A percentile compares a stretch with the other conserved stretches of the same genome.
These are phyloP conservation scores for Neogobius melanostomus DNA, from an alignment of 2,113 vertebrate species.

Conservation along the genomic window DNA sequence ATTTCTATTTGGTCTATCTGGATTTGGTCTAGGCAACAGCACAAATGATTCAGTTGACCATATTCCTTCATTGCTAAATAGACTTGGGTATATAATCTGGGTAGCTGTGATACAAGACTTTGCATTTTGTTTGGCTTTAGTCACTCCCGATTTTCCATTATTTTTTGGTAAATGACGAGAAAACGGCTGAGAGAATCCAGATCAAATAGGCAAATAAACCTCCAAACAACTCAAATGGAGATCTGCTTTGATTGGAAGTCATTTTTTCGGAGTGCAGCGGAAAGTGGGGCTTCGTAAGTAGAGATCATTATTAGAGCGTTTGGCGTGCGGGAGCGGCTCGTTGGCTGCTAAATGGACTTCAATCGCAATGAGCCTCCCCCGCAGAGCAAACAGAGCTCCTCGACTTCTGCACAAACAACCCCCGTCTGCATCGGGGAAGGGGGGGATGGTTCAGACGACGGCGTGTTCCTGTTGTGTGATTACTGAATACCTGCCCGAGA, in stretches of 20 bases:
- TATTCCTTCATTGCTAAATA: no score
- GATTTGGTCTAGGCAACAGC: no score
- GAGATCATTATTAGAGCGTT: constrained; percentile 34
- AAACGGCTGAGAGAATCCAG: no score
- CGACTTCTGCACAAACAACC: constrained; percentile 19
- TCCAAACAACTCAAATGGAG: no score
- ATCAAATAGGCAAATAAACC: no score
- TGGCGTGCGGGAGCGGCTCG: constrained; percentile 10
- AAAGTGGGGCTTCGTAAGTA: constrained; percentile 51
- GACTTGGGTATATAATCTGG: no score
- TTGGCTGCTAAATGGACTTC: constrained; percentile 48
- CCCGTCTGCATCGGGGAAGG: background rate
- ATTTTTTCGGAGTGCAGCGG: background rate
- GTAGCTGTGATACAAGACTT: no score
- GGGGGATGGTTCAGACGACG: background rate
- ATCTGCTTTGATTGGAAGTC: background rate
- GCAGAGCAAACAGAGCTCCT: constrained; percentile 30
- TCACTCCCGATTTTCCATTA: no score
- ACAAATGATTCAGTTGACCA: no score
- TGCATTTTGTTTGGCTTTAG: no score
- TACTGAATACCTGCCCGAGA: constrained; percentile 12
- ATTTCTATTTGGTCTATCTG: no score
- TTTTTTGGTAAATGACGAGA: no score
- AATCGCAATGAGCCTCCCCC: constrained; percentile 20
- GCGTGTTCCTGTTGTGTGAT: background rate